Conservation (phyloP, 2,797 vertebrate genomes). For the Danio jaintianensis region DNA sequence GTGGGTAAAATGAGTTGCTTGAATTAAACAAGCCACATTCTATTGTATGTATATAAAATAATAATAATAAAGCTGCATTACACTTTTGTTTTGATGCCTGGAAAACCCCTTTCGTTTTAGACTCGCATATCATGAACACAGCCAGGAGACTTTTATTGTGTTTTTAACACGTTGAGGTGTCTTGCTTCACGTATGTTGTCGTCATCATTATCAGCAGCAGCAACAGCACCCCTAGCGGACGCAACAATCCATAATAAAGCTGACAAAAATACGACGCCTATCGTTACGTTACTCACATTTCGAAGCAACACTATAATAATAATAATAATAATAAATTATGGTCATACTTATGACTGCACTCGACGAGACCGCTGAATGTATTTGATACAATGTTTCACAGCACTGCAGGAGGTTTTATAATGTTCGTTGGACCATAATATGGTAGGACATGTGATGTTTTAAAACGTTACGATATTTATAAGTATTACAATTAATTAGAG, state of each 20-base stretch:
- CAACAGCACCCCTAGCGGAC: constrained; percentile 31
- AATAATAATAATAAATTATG: background rate
- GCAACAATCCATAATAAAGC: background rate
- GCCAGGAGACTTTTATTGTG: background rate
- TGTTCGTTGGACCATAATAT: constrained; percentile 49
- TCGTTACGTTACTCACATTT: constrained; percentile 23
- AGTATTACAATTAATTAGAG: background rate
- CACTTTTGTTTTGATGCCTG: background rate
- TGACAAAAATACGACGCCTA: constrained; percentile 32
- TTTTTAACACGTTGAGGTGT: background rate
- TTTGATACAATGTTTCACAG: constrained; percentile 41
- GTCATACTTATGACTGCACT: background rate
- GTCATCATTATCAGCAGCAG: background rate
- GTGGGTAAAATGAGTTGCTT: no score
- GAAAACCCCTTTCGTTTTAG: background rate
- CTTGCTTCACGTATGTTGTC: background rate
- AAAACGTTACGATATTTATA: background rate
- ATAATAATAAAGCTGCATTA: background rate
- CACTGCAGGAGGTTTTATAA: constrained; percentile 25
- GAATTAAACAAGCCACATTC: no score
- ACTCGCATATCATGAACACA: background rate
- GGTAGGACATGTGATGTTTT: constrained; percentile 47
- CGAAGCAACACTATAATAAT: background rate
- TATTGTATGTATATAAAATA: no score
- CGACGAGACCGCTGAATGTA: constrained; percentile 9